Evolutionary conservation across 2,113 vertebrate genomes (phyloP), one percentile per base, ranked within the genome.

Genomic region (Megaceryle maxima): DNA sequence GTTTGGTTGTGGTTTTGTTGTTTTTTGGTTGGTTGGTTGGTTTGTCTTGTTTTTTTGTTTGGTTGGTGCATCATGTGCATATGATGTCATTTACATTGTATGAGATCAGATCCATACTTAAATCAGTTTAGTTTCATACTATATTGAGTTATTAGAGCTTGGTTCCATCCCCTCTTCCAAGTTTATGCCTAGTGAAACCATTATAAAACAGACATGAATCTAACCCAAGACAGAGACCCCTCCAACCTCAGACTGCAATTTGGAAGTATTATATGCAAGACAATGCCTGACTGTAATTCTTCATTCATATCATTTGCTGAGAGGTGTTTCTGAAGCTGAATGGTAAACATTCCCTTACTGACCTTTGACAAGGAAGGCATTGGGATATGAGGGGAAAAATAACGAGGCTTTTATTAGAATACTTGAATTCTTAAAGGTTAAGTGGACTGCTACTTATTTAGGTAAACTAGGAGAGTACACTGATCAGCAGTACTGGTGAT

Each of bases 401-500:
- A 50, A 85, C 2, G 12, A 84, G 75, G 5, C 46, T 92, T 92
- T 89, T 95, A 88, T 84, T 85, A 70, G 72, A 80, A 43, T 95
- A 56, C 33, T 92, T 11, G 87, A 82, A 29, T 56, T 81, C 62
- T 51, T 28, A 77, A 77, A 93, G 74, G 74, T 87, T 93, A 83
- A 51, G 60, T 85, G 82, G 77, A 25, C 72, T 64, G 50, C 66
- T 79, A 69, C 95, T 97, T 97, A 94, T 97, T 96, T 91, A 56
- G 73, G 90, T 87, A 92, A 92, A 88, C 51, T 75, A 70, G 16
- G 22, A 85, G 46, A 62, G 48, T 89, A 94, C 86, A 94, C 72
- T 77, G 56, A 84, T 83, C 93, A 89, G 90, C 92, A 94, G 46
- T 37, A 53, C 55, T 66, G 62, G 21, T 81, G 37, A n/a, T 88